phyloP scores from a whole-genome alignment of 2,797 vertebrate genomes.

The Ptychadena robeensis region DNA sequence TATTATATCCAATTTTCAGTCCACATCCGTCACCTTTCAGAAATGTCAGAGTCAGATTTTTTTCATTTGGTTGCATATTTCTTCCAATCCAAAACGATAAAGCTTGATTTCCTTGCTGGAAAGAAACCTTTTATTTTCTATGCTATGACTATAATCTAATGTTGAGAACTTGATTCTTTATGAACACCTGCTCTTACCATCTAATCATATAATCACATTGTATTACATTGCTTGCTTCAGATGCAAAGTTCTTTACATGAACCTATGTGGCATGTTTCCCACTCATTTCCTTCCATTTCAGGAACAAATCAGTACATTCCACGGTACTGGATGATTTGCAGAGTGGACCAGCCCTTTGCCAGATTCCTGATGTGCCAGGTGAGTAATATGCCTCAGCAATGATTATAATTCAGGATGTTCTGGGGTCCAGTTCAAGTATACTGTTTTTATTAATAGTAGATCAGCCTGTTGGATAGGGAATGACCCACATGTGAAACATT shows the following conservation, averaged over 20 bases:
- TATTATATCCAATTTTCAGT: no score
- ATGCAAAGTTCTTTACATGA: background rate
- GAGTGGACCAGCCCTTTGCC: slow-evolving; percentile 10
- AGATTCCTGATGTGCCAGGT: slow-evolving; percentile 37
- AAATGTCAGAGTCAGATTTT: no score
- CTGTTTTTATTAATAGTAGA: background rate
- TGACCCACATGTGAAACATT: background rate
- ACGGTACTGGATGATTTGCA: background rate
- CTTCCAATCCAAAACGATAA: background rate
- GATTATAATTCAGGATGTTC: slow-evolving; percentile 2
- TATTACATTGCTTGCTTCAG: slow-evolving; percentile 3
- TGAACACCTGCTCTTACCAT: background rate
- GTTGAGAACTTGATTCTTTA: background rate
- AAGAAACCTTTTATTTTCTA: background rate
- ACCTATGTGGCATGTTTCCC: slow-evolving; percentile 33
- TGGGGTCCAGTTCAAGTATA: background rate
- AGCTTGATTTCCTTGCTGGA: background rate
- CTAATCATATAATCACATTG: background rate
- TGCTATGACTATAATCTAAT: background rate
- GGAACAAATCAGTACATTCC: background rate
- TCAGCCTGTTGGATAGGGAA: background rate
- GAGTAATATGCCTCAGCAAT: slow-evolving; percentile 12
- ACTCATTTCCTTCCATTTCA: background rate
- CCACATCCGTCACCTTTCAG: no score
- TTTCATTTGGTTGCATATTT: background rate